Evolutionary conservation across 2,113 vertebrate genomes (phyloP), one percentile per base, ranked within the genome.

Genomic region (Myotis brandtii): DNA sequence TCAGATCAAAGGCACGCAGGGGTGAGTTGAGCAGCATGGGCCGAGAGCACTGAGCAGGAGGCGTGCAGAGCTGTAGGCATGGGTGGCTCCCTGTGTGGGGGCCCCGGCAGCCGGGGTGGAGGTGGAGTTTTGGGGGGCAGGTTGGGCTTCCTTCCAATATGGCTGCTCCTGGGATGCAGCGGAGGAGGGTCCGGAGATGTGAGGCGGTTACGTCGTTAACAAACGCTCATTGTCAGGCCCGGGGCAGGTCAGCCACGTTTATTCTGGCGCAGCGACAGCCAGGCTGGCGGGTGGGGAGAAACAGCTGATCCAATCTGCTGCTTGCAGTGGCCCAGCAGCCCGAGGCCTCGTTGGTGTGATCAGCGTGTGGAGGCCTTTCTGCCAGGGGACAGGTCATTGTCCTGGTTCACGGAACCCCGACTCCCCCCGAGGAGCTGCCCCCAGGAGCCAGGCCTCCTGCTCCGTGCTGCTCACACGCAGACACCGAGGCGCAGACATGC

Each of bases 391-490:
- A 5, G 66, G 46, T 30, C 52, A 0, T 18, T 7, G 54, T 56
- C 70, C 81, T 59, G 64, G 66, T 9, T 23, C 1, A 9, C 40
- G 18, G 86, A n/a, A 30, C 27, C 0, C 1, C 18, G 6, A 2
- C 9, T 62, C 9, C 16, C 14, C 1, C 4, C 2, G 8, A 0
- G 0, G 5, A 46, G 37, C 46, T 10, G 1, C 21, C 46, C 72
- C 66, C 27, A 7, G 95, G 43, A 77, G n/a, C 54, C 52, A 21
- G 37, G 9, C 16, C 46, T 92, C 62, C 40, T 76, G 46, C 25
- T 48, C 0, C 0, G 48, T 90, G 92, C n/a, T 52, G 66, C 69
- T 81, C 1, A 27, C 23, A 2, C 18, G 1, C 2, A n/a, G 82
- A 77, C 46, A 48, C 20, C 0, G 48, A 84, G 88, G 70, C 32